A percentile compares a stretch with the other conserved stretches of the same genome.
Conservation (phyloP, 1,140 invertebrate species). For the Orius insidiosus region DNA sequence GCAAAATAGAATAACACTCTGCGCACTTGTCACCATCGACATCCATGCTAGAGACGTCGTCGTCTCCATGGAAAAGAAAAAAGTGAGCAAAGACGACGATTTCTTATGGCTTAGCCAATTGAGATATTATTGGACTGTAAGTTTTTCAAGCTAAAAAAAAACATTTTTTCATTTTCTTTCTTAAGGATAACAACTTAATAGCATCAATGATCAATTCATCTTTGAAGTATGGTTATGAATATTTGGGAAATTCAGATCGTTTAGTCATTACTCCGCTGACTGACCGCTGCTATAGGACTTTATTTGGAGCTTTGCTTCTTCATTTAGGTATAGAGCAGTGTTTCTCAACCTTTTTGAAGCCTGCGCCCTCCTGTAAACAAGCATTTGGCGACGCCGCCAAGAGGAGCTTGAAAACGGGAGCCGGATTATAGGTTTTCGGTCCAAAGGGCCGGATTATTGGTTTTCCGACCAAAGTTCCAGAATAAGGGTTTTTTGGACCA, state of each 20-base stretch:
- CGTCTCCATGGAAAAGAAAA: slow-evolving; percentile 44
- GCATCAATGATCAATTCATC: slow-evolving; percentile 86
- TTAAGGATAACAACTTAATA: slow-evolving; percentile 44
- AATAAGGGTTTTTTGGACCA: too few species aligned
- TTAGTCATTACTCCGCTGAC: slow-evolving; percentile 79
- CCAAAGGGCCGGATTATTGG: too few species aligned
- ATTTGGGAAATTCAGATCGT: slow-evolving; percentile 72
- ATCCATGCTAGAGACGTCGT: slow-evolving; percentile 84
- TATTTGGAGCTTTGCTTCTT: slow-evolving; percentile 79
- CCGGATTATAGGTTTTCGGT: too few species aligned
- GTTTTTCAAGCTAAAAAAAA: slow-evolving; percentile 21
- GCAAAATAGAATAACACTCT: slow-evolving; percentile 80
- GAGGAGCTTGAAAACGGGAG: too few species aligned
- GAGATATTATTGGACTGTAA: slow-evolving; percentile 87
- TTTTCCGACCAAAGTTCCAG: too few species aligned
- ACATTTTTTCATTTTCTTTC: too few species aligned
- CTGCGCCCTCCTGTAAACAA: too few species aligned
- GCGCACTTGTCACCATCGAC: slow-evolving; percentile 75
- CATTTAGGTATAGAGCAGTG: slow-evolving; percentile 37
- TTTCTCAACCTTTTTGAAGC: too few species aligned
- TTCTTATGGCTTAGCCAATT: slow-evolving; percentile 86
- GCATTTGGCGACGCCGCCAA: too few species aligned
- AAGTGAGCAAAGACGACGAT: slow-evolving; percentile 53
- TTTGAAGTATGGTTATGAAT: slow-evolving; percentile 85
- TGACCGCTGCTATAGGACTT: slow-evolving; percentile 78